Base-by-base conservation (phyloP, 1,140 invertebrate species). In the Megalopta genalis region DNA sequence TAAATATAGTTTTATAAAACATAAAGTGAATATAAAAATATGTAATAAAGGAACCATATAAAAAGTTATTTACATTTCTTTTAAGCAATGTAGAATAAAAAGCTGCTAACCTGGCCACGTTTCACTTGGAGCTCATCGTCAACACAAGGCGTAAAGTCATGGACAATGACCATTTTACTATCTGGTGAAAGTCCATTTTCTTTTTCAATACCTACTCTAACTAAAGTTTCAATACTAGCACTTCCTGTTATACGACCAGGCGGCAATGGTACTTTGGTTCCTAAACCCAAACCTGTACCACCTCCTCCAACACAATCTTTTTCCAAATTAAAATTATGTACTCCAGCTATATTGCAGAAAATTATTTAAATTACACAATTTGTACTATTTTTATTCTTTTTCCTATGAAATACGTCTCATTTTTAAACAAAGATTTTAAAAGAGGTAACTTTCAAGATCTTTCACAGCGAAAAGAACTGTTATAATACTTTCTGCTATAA, bases 71-170 rank as follows among this genome's bases (percentile, higher is more conserved):
- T 68, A 81, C 49, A 66, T 25, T 37, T 52, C 39, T 32, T 14
- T 64, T n/a, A 16, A 18, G 37, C n/a, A 73, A 49, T 49, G 54
- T 9, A 21, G 25, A 23, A 49, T 54, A 23, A 37, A 18, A 54
- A n/a, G 25, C 23, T 86, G 87, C 90, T 89, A 83, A 95, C 94
- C 92, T 94, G 94, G 76, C 96, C 96, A 77, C 95, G 89, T 89
- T 95, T 95, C 52, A 98, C 97, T 93, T 97, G 96, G 49, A 99
- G 93, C 91, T 99, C 98, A 93, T 99, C 98, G 92, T 99, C 97
- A 7, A 98, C 98, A 91, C 98, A 98, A 0, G 98, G 97, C 8
- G 96, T 97, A 91, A 99, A 99, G 90, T 99, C 98, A 90, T 99
- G 97, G 18, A 99, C 93, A 18, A 99, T 97, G 63, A 98, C 96